Conservation (phyloP, 2,797 vertebrate species). For the Brachymystax lenok region DNA sequence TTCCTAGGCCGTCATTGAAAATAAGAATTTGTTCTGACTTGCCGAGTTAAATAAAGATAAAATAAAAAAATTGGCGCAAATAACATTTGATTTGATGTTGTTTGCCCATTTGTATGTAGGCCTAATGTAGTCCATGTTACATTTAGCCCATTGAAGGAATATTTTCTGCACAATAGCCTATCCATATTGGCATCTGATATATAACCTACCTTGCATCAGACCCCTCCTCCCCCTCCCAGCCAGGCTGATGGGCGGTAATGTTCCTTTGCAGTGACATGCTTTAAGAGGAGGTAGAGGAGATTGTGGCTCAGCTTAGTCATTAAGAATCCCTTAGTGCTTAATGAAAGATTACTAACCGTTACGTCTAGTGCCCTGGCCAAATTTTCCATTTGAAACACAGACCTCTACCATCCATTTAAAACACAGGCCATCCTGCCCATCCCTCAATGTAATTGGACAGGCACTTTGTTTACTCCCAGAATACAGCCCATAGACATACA, state of each 20-base stretch:
- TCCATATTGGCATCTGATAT: background rate
- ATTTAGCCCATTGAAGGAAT: background rate
- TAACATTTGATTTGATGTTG: no score
- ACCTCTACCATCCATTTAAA: background rate
- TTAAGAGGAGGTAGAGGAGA: constrained; percentile 2
- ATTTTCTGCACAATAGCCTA: background rate
- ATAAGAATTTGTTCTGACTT: no score
- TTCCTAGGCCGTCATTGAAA: no score
- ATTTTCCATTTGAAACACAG: background rate
- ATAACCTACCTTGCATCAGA: background rate
- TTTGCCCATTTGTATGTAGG: no score
- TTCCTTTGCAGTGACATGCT: background rate
- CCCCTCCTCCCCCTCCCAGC: background rate
- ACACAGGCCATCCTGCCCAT: background rate
- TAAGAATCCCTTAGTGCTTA: background rate
- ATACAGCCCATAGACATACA: background rate
- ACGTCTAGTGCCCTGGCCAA: background rate
- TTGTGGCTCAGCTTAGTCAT: constrained; percentile 2
- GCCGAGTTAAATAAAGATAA: no score
- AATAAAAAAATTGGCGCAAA: no score
- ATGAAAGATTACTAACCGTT: constrained; percentile 7
- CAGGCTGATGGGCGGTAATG: background rate
- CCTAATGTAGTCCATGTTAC: no score
- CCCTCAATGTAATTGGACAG: background rate
- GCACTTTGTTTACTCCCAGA: background rate